Evolutionary conservation across 2,888 invertebrate genomes (phyloP), one percentile per base, ranked within the genome.

Genomic region (Pocota personata): DNA sequence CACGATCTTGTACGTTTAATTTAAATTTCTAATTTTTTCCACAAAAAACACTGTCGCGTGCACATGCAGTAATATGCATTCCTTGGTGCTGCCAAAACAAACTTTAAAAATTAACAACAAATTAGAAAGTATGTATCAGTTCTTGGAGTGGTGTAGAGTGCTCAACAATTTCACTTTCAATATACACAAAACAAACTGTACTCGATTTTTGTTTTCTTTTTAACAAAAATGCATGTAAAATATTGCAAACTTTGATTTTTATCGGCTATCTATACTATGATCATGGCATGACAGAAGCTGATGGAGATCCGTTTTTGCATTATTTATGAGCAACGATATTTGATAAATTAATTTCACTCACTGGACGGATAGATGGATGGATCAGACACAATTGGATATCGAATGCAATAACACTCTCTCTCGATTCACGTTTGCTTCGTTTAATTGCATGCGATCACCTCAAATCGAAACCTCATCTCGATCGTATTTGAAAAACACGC

Each of bases 71-170:
- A 43, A 30, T 60, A 27, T 43, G 66, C 76, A 48, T 48, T 67
- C 46, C 64, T 27, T 32, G 10, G 21, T 27, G 30, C 32, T 40
- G 43, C 8, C 66, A 43, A 27, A 60, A 50, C 14, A 58, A 37
- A 58, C n/a, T 40, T 3, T 35, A 40, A 40, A 60, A 77, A 66
- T 66, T 66, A 58, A 37, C 48, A 69, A 71, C 66, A 58, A 78
- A 52, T 75, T 84, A 84, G 84, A 84, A 84, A 84, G 84, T 80
- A 78, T 67, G 84, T 80, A 78, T 67, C 60, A 75, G 77, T 48
- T 40, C 48, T 76, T 37, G 50, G 50, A 52, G 52, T 35, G 40
- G 16, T 55, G 43, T 21, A 27, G 16, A 27, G 30, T 78, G 75
- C 83, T 67, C 62, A 10, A 21, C 64, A 84, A 76, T 84, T 84